Evolutionary conservation across 2,113 vertebrate species (phyloP), one percentile per base, ranked within the genome.

Genomic region (Pituophis catenifer): DNA sequence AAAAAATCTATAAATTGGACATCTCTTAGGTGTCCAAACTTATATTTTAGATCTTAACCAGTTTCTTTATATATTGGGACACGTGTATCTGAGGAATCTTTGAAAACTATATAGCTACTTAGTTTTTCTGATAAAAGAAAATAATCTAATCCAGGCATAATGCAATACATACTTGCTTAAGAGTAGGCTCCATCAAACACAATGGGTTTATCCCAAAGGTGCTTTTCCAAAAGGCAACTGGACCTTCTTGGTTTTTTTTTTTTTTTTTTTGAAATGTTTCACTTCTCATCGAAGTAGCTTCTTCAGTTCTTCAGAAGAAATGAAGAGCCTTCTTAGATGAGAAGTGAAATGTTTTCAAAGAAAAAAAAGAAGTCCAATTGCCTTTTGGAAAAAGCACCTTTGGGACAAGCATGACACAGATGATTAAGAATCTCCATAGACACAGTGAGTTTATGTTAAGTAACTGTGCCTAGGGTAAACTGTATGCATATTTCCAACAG

Each of bases 1-100:
- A 94, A 95, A 2, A 95, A 65, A 85, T 70, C 75, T 52, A 93
- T 12, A 53, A 38, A 93, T 91, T 94, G 89, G 10, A 88, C 23
- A 91, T 23, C 70, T 90, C 94, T n/a, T 70, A 65, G 50, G 17
- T 26, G 38, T 38, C 38, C 23, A 94, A 94, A 44, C 58, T 57
- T 50, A 0, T 52, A 89, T 89, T 88, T 87, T 52, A 86, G 38
- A 54, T 88, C 48, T 21, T 89, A 19, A 92, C 55, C 8, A 75
- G 12, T 1, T 26, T 85, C 44, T 88, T 93, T 95, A 90, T 55
- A 94, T 8, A 95, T 65, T 2, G 15, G n/a, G 44, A 19, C 44
- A 38, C 8, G 17, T 92, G 59, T 75, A 54, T 13, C 24, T 90
- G 86, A 53, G 29, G 89, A 70, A n/a, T 70, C 12, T 15, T 70